Evolutionary conservation across 1,140 invertebrate genomes (phyloP).

Genomic region (Drosophila lowei): DNA sequence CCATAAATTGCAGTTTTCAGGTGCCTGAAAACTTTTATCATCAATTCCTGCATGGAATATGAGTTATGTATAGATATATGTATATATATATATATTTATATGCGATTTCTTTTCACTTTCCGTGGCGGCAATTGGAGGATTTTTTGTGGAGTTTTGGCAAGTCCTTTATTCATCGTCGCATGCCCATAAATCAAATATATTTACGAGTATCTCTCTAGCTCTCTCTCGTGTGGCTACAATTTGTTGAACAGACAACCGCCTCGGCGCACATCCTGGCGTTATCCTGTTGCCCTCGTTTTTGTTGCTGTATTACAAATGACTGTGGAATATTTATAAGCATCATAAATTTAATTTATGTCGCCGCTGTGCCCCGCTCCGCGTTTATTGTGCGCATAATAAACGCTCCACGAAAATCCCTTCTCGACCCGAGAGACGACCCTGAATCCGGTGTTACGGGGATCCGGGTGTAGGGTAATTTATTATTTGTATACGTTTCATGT

Average conservation of each 20-base stretch:
- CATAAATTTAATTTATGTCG: constrained; percentile 72
- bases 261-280: constrained; percentile 71
- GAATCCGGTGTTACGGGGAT: constrained; percentile 18
- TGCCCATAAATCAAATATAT: constrained; percentile 65
- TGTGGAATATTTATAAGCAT: constrained; percentile 81
- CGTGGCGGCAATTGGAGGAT: constrained; percentile 40
- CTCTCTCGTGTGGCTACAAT: constrained; percentile 54
- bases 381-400: constrained; percentile 82
- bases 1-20: constrained; percentile 47
- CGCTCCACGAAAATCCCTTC: constrained; percentile 63
- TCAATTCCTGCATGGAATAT: constrained; percentile 10
- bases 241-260: constrained; percentile 63
- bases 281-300: constrained; percentile 60
- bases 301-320: constrained; percentile 76
- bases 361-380: constrained; percentile 48
- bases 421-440: constrained; percentile 21
- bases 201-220: constrained; percentile 41
- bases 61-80: no score
- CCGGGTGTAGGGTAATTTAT: constrained; percentile 29
- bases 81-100: background rate
- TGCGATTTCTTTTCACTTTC: constrained; percentile 41
- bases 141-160: constrained; percentile 23
- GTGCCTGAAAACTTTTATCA: constrained; percentile 39
- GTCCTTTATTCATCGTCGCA: constrained; percentile 46
- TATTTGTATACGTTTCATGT: constrained; percentile 53